These are phyloP conservation scores for Ondatra zibethicus DNA, from an alignment of 2,113 vertebrate genomes.

Conservation along the genomic window DNA sequence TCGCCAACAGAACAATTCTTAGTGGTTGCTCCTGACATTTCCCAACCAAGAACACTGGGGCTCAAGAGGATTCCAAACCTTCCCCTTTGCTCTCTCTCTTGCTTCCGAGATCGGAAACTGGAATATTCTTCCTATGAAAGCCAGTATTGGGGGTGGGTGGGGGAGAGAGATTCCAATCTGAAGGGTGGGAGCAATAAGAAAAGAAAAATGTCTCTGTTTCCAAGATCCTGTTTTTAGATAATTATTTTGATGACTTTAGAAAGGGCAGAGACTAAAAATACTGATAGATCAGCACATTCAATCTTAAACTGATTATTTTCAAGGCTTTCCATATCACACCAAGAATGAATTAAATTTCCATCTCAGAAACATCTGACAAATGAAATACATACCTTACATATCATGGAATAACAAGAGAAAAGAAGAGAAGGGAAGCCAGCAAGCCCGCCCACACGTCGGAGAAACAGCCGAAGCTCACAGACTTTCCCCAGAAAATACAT, in stretches of 20 bases:
- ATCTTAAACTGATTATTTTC: constrained; percentile 75
- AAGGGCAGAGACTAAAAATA: constrained; percentile 71
- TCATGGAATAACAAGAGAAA: constrained; percentile 49
- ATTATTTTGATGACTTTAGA: constrained; percentile 70
- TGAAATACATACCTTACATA: constrained; percentile 66
- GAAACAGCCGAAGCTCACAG: not conserved
- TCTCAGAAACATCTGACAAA: constrained; percentile 64
- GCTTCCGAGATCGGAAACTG: not conserved
- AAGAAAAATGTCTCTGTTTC: constrained; percentile 45
- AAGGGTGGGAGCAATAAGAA: constrained; percentile 34
- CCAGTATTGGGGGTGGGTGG: not conserved
- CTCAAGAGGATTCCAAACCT: not conserved
- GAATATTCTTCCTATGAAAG: not conserved
- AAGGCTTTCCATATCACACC: constrained; percentile 56
- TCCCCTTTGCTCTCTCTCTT: not conserved
- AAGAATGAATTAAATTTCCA: constrained; percentile 75
- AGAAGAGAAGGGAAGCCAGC: not conserved
- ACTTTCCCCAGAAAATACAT: not conserved
- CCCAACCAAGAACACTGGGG: not conserved
- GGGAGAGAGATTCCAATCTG: not conserved
- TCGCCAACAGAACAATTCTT: not conserved
- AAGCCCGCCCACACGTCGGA: not conserved
- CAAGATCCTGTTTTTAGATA: constrained; percentile 62
- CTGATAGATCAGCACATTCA: constrained; percentile 64
- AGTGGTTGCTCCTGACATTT: not conserved